phyloP scores from a whole-genome alignment of 2,113 vertebrate species.

The Haplotaxodon microlepis region DNA sequence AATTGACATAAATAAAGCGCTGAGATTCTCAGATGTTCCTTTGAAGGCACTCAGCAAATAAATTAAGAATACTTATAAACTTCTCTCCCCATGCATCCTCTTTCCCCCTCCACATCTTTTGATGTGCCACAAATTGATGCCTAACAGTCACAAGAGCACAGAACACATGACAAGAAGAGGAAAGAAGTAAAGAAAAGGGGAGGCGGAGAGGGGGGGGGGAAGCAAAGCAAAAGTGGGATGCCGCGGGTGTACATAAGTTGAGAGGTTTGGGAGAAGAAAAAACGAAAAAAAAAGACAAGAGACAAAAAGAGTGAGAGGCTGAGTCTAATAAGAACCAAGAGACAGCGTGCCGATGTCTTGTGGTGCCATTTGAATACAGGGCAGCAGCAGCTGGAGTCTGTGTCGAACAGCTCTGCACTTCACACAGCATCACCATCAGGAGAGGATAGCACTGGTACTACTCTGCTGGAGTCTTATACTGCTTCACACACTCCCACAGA shows the following conservation, averaged over 20 bases:
- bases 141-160: background rate
- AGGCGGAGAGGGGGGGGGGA: background rate
- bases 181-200: background rate
- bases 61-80: background rate
- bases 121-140: background rate
- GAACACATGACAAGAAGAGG: slow-evolving; percentile 4
- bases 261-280: background rate
- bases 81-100: background rate
- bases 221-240: slow-evolving; percentile 6
- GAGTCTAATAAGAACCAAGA: slow-evolving; percentile 49
- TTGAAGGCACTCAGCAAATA: background rate
- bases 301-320: slow-evolving; percentile 46
- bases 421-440: slow-evolving; percentile 60
- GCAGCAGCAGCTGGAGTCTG: slow-evolving; percentile 53
- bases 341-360: slow-evolving; percentile 36
- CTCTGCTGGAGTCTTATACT: slow-evolving; percentile 50
- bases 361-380: slow-evolving; percentile 56
- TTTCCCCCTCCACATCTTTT: background rate
- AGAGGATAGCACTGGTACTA: slow-evolving; percentile 33
- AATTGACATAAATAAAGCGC: background rate
- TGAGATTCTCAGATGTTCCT: background rate
- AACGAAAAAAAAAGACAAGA: background rate
- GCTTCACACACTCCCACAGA: slow-evolving; percentile 49
- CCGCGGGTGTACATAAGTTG: slow-evolving; percentile 7
- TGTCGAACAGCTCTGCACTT: slow-evolving; percentile 62